Base-by-base conservation (phyloP, 2,113 vertebrate genomes). In the Paedocypris sp. region DNA sequence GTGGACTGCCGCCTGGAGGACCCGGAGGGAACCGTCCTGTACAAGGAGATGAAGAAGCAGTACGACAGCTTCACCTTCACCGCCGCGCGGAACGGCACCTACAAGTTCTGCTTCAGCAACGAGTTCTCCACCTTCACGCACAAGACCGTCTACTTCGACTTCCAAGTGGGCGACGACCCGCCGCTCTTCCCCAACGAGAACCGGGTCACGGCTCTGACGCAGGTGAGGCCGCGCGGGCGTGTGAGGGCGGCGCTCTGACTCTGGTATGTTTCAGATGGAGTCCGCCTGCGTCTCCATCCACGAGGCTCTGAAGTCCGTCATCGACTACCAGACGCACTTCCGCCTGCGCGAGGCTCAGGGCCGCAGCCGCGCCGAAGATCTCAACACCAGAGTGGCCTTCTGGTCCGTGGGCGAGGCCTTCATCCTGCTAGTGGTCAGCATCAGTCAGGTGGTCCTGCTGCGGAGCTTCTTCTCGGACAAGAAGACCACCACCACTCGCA, bases 31-130 rank as follows among this genome's bases (percentile, higher is more conserved):
- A 77, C 72, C 8, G 91, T 93, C 2, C 80, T 98, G 1, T 98
- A 98, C 76, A 98, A 97, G 48, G 95, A 98, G 78, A 98, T 92
- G 91, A 97, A 97, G 80, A 98, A 98, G 60, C 95, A 98, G 63
- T 98, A 98, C 10, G 95, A 98, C 69, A 98, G 93, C 64, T 98
- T 97, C 67, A 98, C 94, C 0, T 98, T 97, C 74, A 94, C 92
- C 10, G 91, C 93, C 7, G 82, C 89, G 64, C 90, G 77, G 67
- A 96, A 96, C 0, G 95, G 95, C 73, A 94, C 94, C 3, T 94
- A 86, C 79, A 98, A 92, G 68, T 96, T 98, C 85, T 98, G 95
- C 79, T 98, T 98, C 85, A 98, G 94, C 77, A 98, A 98, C 2
- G 94, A 98, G 66, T 98, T 98, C 76, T 98, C 95, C 66, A 98